Conservation (phyloP, 2,888 invertebrate genomes). For the Sarcophaga variegata region DNA sequence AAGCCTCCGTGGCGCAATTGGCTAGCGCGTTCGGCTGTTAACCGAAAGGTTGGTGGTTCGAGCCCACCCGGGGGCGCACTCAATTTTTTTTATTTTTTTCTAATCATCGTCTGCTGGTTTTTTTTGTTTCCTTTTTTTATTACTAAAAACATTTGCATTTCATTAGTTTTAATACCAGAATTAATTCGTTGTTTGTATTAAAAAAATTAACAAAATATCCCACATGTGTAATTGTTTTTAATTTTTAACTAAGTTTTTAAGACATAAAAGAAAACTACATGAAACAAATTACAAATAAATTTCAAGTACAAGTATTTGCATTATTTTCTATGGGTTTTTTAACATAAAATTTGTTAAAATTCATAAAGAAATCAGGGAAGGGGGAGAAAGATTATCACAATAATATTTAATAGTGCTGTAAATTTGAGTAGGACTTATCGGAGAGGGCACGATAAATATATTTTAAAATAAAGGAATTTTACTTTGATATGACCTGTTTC, state of each 20-base stretch:
- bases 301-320: neutral
- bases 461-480: too few relatives aligned
- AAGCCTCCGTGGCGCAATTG: constrained; percentile 93
- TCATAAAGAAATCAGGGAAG: neutral
- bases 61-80: constrained; percentile 95
- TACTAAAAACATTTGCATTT: constrained; percentile 50
- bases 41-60: constrained; percentile 99
- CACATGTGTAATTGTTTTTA: neutral
- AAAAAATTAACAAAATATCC: neutral
- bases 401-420: neutral
- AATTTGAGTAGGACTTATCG: neutral
- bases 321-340: neutral
- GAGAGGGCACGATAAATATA: too few relatives aligned
- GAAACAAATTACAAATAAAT: constrained; percentile 12
- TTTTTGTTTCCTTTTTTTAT: neutral
- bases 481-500: too few relatives aligned
- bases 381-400: neutral
- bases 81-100: constrained; percentile 42
- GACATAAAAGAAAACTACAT: neutral
- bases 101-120: neutral
- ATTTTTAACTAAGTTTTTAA: constrained; percentile 5
- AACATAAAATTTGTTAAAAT: neutral
- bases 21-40: constrained; percentile 99
- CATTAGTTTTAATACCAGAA: neutral
- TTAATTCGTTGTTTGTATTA: neutral